Evolutionary conservation across 2,113 vertebrate species (phyloP), one percentile per base, ranked within the genome.

Genomic region (Macrotus californicus): DNA sequence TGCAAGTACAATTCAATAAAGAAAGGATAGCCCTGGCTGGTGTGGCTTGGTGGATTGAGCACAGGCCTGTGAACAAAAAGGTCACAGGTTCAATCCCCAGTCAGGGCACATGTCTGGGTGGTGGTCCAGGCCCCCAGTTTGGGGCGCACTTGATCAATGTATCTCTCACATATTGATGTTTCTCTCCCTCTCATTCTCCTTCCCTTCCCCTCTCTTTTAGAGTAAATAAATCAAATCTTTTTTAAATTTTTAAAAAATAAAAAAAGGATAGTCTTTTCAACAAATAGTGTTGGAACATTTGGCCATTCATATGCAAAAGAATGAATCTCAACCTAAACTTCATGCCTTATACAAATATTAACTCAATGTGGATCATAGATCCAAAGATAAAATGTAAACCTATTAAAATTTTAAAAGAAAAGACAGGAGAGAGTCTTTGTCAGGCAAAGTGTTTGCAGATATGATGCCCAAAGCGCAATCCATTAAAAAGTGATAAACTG

Each of bases 351-450:
- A 52, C 22, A 87, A 89, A 72, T 70, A 50, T 22, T 43, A 72
- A 70, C 29, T 91, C 50, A 81, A 94, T 39, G 72, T 73, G 31
- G 21, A 31, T 39, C 50, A 87, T 59, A 81, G 41, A 4, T 73
- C 73, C 66, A 91, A 87, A 66, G 4, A 31, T 31, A 81, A 91
- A 84, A 80, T 46, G 15, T 26, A 69, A 73, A 43, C 6, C 7
- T 91, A 46, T 77, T 83, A 83, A 77, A 87, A n/a, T 87, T 77
- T 94, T 87, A 83, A 19, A 70, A 91, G 43, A 89, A 76, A 88
- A 69, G 22, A 52, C 19, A 52, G 29, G 24, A 73, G 29, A 82
- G 81, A 84, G 82, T 67, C 18, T 77, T 83, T 76, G 61, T 77
- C 31, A 82, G 75, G 66, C 39, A 90, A 95, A 66, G 26, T 75